Evolutionary conservation across 1,140 invertebrate species (phyloP).

Genomic region (Hypothenemus hampei): DNA sequence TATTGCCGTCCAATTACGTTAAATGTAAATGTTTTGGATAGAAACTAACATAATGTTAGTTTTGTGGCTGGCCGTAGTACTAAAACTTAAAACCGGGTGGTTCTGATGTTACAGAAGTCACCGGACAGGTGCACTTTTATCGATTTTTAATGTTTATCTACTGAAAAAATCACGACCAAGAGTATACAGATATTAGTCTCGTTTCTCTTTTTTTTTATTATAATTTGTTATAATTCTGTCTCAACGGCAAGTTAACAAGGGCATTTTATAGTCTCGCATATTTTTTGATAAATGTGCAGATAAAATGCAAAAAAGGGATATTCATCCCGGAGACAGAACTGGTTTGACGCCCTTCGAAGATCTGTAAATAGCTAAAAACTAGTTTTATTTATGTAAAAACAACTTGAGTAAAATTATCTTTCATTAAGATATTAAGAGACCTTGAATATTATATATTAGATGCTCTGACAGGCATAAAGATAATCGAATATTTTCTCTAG

Average conservation of each 20-base stretch:
- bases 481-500: too few species aligned
- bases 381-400: slow-evolving; percentile 9
- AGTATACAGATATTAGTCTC: slow-evolving; percentile 2
- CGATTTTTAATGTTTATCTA: slow-evolving; percentile 18
- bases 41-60: too few species aligned
- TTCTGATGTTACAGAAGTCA: too few species aligned
- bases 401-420: slow-evolving; percentile 14
- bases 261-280: slow-evolving; percentile 8
- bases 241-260: slow-evolving; percentile 4
- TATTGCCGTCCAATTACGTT: too few species aligned
- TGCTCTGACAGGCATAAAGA: too few species aligned
- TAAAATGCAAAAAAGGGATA: too few species aligned
- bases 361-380: slow-evolving; percentile 14
- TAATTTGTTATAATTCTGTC: slow-evolving; percentile 14
- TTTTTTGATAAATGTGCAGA: slow-evolving; percentile 18
- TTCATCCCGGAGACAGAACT: slow-evolving; percentile 8
- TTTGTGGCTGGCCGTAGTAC: too few species aligned
- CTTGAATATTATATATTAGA: slow-evolving; percentile 10
- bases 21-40: too few species aligned
- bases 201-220: too few species aligned
- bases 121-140: slow-evolving; percentile 15
- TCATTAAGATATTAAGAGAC: slow-evolving; percentile 5
- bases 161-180: slow-evolving; percentile 13
- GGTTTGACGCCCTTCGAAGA: slow-evolving; percentile 12
- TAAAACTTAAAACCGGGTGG: too few species aligned